Evolutionary conservation across 2,113 vertebrate genomes (phyloP).

Genomic region (Pseudois nayaur): DNA sequence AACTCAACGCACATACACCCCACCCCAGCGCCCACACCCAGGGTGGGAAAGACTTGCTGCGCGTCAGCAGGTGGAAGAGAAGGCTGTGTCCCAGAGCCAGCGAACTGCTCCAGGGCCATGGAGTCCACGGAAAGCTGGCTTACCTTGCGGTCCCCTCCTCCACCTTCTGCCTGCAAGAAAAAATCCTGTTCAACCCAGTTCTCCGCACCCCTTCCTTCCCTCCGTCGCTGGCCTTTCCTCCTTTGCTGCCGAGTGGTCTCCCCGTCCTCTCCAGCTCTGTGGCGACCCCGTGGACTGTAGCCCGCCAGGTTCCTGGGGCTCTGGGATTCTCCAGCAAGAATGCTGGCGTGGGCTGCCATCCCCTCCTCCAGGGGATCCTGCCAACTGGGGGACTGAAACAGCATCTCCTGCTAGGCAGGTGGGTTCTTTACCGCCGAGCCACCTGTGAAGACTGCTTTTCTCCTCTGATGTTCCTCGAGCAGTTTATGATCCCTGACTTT

Average conservation of each 20-base stretch:
- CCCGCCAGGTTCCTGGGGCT: not conserved
- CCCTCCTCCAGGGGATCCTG: not conserved
- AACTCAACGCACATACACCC: not conserved
- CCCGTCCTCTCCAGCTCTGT: rapidly evolving
- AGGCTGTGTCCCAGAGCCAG: not conserved
- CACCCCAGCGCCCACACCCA: rapidly evolving
- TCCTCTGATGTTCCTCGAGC: not conserved
- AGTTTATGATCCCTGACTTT: not conserved
- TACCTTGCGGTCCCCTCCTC: not conserved
- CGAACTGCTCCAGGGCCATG: not conserved
- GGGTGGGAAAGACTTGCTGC: not conserved
- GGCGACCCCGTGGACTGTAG: not conserved
- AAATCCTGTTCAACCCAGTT: not conserved
- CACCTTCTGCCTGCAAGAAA: not conserved
- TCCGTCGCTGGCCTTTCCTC: not conserved
- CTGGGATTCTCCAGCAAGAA: not conserved
- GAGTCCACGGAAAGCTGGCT: not conserved
- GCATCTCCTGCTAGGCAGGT: not conserved
- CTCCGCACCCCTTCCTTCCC: not conserved
- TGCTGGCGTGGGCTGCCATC: rapidly evolving
- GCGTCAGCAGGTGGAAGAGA: not conserved
- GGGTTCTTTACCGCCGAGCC: not conserved
- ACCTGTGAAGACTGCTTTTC: not conserved
- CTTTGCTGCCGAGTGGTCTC: not conserved
- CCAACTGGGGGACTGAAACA: not conserved